phyloP scores from a whole-genome alignment of 2,113 vertebrate genomes.

The Uria aalge region DNA sequence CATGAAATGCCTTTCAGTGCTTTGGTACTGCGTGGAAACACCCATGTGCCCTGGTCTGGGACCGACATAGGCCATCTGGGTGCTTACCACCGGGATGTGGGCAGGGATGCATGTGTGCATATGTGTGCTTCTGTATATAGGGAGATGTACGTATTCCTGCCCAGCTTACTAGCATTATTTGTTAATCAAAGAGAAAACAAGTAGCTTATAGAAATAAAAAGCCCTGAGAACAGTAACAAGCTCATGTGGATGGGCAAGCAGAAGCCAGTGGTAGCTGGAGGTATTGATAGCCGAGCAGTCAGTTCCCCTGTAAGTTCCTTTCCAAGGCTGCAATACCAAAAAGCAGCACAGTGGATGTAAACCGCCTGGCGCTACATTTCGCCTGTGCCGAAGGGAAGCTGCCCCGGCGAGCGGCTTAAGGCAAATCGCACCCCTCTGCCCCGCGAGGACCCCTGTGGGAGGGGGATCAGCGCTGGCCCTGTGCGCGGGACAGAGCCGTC shows the following conservation, averaged over 20 bases:
- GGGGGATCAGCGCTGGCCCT: neutral
- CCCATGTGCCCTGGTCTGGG: fast-evolving
- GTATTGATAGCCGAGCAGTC: neutral
- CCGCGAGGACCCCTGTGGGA: fast-evolving
- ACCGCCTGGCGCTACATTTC: fast-evolving
- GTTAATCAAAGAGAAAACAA: neutral
- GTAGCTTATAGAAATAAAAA: neutral
- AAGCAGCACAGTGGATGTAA: neutral
- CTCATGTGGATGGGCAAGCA: neutral
- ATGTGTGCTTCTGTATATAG: fast-evolving
- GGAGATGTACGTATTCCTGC: neutral
- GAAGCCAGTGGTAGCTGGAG: neutral
- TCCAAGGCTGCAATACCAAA: neutral
- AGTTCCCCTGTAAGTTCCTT: fast-evolving
- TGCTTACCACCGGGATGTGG: neutral
- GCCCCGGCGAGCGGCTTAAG: neutral
- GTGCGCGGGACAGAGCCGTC: neutral
- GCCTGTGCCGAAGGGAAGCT: neutral
- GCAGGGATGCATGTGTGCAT: fast-evolving
- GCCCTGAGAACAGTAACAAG: neutral
- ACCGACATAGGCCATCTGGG: neutral
- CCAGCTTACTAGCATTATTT: neutral
- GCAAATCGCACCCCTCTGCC: neutral
- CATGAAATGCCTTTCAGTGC: neutral
- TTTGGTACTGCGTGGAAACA: neutral